Evolutionary conservation across 2,797 vertebrate genomes (phyloP).

Genomic region (Gobionotothen gibberifrons): DNA sequence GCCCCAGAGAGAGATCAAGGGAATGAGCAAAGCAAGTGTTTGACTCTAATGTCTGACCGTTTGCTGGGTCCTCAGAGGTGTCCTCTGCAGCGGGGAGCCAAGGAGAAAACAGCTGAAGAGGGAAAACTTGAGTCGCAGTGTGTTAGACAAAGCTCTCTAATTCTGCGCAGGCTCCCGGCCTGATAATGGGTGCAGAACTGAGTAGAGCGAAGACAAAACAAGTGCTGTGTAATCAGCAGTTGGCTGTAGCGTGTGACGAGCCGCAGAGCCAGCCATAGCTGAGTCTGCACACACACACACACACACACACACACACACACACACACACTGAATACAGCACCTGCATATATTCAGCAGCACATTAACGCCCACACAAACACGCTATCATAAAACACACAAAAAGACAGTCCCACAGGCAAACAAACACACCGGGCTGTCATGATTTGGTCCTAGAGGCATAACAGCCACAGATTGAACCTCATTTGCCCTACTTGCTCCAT

Average conservation of each 20-base stretch:
- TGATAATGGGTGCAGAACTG: conserved; percentile 66
- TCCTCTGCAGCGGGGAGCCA: conserved; percentile 31
- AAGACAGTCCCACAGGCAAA: conserved; percentile 3
- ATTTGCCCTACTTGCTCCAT: conserved; percentile 35
- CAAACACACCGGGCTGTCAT: conserved; percentile 19
- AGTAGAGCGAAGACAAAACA: conserved; percentile 71
- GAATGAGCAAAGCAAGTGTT: conserved; percentile 2
- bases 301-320: neutral
- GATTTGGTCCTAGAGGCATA: conserved; percentile 30
- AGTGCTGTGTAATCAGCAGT: conserved; percentile 76
- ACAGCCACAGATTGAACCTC: conserved; percentile 39
- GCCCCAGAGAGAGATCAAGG: conserved; percentile 37
- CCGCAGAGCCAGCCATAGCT: conserved; percentile 55
- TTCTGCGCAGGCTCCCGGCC: conserved; percentile 45
- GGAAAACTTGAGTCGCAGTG: conserved; percentile 42
- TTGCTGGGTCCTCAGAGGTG: conserved; percentile 28
- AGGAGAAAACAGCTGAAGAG: conserved; percentile 46
- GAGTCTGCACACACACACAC: conserved; percentile 42
- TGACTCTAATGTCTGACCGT: conserved; percentile 21
- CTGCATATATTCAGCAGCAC: conserved; percentile 5
- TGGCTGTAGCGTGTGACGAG: conserved; percentile 63
- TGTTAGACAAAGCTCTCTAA: conserved; percentile 61
- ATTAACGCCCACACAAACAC: neutral
- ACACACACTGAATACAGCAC: conserved; percentile 12
- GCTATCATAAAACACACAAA: conserved; percentile 9